Percentiles rank a stretch among this genome's conserved stretches.
Conservation (phyloP, 2,797 vertebrate genomes). For the Oreochromis mossambicus region DNA sequence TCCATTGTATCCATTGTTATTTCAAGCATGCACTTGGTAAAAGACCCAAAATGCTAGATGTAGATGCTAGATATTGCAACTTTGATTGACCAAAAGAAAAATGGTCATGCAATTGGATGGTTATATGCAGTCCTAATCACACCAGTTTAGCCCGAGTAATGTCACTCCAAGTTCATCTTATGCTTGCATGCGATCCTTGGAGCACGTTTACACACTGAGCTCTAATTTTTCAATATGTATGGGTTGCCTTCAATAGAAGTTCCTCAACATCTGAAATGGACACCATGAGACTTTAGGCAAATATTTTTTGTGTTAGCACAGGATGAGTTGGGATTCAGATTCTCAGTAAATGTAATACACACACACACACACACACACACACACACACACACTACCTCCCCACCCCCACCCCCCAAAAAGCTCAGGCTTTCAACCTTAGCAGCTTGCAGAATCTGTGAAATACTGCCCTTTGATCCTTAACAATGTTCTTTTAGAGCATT, state of each 20-base stretch:
- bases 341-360: not conserved
- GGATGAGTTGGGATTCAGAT: not conserved
- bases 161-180: not conserved
- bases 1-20: conserved; percentile 12
- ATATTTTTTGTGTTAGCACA: not conserved
- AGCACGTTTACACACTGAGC: not conserved
- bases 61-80: conserved; percentile 18
- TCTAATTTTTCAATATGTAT: not conserved
- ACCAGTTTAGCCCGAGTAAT: not conserved
- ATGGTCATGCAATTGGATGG: not conserved
- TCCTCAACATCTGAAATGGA: not conserved
- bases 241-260: not conserved
- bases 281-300: not conserved
- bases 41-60: conserved; percentile 4
- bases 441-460: not conserved
- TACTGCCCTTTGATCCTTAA: conserved; percentile 18
- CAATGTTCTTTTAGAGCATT: conserved; percentile 18
- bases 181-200: not conserved
- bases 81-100: not conserved
- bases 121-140: not conserved
- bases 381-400: not conserved
- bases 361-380: not conserved
- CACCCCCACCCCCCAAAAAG: not conserved
- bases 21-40: conserved; percentile 16
- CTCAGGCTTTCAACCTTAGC: not conserved